A percentile compares a stretch with the other conserved stretches of the same genome.
phyloP scores from a whole-genome alignment of 53 echinoderm and acorn worm species.

The Luidia sarsii region DNA sequence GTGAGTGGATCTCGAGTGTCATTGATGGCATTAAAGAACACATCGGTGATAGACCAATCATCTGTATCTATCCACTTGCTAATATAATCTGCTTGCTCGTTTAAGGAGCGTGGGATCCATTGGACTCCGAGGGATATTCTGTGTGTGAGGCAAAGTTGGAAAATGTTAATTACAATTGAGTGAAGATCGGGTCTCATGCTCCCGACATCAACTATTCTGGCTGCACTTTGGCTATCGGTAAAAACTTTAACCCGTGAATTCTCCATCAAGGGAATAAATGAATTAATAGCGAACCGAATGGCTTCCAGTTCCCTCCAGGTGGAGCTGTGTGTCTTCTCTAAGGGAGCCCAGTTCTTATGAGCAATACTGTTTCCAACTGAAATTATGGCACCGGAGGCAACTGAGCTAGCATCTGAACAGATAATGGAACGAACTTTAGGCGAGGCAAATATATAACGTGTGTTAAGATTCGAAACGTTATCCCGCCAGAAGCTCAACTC shows the following conservation, averaged over 20 bases:
- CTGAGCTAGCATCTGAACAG: slow-evolving; percentile 14
- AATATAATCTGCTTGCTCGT: slow-evolving; percentile 41
- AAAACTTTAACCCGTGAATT: not conserved
- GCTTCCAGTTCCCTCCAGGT: slow-evolving; percentile 10
- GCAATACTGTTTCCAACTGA: not conserved
- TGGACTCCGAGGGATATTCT: slow-evolving; percentile 1
- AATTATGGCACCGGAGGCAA: slow-evolving; percentile 16
- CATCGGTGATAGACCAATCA: slow-evolving; percentile 35
- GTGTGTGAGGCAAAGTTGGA: not conserved
- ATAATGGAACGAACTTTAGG: not conserved
- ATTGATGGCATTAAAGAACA: not conserved
- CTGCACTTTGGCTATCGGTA: too few species aligned
- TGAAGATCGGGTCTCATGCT: not conserved
- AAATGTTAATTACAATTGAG: not conserved
- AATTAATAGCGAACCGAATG: not conserved
- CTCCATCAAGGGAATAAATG: not conserved
- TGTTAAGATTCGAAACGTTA: not conserved
- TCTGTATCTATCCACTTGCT: slow-evolving; percentile 32
- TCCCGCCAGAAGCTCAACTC: not conserved
- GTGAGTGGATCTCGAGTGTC: not conserved
- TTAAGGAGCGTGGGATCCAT: slow-evolving; percentile 29
- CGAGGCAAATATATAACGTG: not conserved
- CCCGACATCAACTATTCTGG: not conserved
- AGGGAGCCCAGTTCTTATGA: slow-evolving; percentile 51
- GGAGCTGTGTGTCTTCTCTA: slow-evolving; percentile 22